A percentile compares a stretch with the other conserved stretches of the same genome.
Evolutionary conservation across 2,888 invertebrate genomes (phyloP).

Genomic region (Dolichomitus sp.): DNA sequence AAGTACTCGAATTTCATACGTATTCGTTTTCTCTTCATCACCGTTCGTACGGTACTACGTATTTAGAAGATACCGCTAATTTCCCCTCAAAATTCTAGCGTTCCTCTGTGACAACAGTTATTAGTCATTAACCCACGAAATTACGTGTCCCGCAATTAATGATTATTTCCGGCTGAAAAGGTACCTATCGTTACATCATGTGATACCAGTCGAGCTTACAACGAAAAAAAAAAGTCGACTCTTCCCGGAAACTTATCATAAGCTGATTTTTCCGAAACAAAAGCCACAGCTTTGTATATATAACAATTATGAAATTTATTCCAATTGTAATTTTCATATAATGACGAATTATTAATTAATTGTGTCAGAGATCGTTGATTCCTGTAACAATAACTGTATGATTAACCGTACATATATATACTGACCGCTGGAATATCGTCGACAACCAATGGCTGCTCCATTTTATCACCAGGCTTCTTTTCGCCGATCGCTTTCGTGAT

Average conservation of each 20-base stretch:
- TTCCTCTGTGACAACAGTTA: conserved; percentile 21
- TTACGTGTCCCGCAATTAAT: conserved; percentile 13
- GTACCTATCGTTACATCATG: conserved; percentile 10
- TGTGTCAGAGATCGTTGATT: not conserved
- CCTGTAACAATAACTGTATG: not conserved
- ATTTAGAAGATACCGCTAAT: conserved; percentile 6
- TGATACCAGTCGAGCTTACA: not conserved
- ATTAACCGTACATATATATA: conserved; percentile 56
- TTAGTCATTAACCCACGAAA: conserved; percentile 24
- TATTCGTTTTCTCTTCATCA: not conserved
- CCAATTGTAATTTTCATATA: not conserved
- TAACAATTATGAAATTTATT: no score
- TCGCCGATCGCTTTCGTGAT: conserved; percentile 92
- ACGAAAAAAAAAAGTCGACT: not conserved
- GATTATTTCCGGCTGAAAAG: conserved; percentile 45
- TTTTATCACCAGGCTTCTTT: conserved; percentile 90
- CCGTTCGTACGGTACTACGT: not conserved
- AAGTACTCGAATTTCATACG: conserved; percentile 11
- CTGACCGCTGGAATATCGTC: conserved; percentile 86
- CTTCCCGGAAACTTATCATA: not conserved
- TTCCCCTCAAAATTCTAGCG: conserved; percentile 2
- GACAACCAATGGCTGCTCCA: conserved; percentile 89
- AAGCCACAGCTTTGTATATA: not conserved
- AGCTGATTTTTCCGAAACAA: not conserved
- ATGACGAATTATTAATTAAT: not conserved